Evolutionary conservation across 2,113 vertebrate species (phyloP), one percentile per base, ranked within the genome.

Genomic region (Strigops habroptila): DNA sequence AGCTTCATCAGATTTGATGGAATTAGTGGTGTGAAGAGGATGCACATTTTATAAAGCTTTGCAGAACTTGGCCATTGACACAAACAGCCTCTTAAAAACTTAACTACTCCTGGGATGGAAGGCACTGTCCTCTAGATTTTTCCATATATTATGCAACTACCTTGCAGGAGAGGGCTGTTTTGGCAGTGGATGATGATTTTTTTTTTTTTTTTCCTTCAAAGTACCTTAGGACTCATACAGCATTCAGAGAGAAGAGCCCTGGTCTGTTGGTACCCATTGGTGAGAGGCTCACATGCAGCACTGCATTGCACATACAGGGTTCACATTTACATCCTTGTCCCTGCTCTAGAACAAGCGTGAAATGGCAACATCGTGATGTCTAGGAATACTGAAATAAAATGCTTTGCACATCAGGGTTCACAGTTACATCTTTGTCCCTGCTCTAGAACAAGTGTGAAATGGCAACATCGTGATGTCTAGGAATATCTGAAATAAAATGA

Each of bases 231-330:
- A 51, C 21, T 63, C 0, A 0, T 51, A 30, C 9, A 37, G 21
- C 3, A 2, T 2, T 60, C 68, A 63, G 8, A 67, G 21, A 75
- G 23, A n/a, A 63, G 12, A 82, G 9, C 30, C 46, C 43, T 25
- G 18, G 22, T 55, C 35, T 70, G 8, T 27, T 91, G 51, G 39
- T 17, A 81, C n/a, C 24, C 35, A 3, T 2, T 7, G 39, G 21
- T 28, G 35, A 51, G 30, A 31, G n/a, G 13, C 18, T 11, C 5
- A 7, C 2, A 10, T 1, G 1, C 18, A 46, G 11, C 31, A 14
- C n/a, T 39, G 35, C 1, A 0, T 24, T 75, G 37, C 41, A 17
- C 0, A 0, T 3, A 4, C 53, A 51, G 0, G 0, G 10, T 67
- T 88, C 35, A 46, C 18, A 43, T 74, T 67, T 28, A 12, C 11